phyloP scores from a whole-genome alignment of 1,140 invertebrate species.

The Drosophila ohnishii region DNA sequence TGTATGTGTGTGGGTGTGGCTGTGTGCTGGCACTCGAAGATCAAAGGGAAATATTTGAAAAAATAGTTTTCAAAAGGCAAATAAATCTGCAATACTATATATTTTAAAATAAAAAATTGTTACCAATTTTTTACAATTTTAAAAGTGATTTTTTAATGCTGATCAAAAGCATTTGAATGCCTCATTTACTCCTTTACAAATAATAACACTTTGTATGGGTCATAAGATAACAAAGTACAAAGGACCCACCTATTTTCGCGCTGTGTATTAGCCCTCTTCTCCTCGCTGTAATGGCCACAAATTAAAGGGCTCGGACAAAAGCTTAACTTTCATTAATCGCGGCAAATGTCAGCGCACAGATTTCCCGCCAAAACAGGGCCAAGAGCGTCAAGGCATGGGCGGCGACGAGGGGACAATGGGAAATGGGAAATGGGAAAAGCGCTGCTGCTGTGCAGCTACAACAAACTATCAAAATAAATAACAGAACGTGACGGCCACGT shows the following conservation, averaged over 20 bases:
- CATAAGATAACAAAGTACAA: too few relatives aligned
- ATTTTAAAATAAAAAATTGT: too few relatives aligned
- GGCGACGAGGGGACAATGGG: background rate
- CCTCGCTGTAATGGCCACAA: conserved; percentile 53
- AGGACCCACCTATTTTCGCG: background rate
- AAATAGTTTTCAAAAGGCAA: too few relatives aligned
- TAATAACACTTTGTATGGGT: too few relatives aligned
- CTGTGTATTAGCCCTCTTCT: background rate
- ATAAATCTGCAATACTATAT: too few relatives aligned
- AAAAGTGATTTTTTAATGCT: too few relatives aligned
- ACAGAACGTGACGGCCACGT: conserved; percentile 66
- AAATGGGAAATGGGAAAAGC: conserved; percentile 4
- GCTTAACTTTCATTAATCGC: conserved; percentile 70
- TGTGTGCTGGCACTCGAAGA: background rate
- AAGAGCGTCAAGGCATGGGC: background rate
- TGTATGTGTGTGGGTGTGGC: background rate
- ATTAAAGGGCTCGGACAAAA: conserved; percentile 62
- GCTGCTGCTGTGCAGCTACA: conserved; percentile 16
- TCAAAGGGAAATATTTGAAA: background rate
- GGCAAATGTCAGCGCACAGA: conserved; percentile 69
- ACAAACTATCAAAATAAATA: conserved; percentile 69
- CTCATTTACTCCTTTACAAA: too few relatives aligned
- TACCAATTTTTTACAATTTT: too few relatives aligned
- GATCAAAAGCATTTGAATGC: too few relatives aligned
- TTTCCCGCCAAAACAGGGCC: conserved; percentile 39